Percentiles rank a stretch among this genome's conserved stretches.
phyloP scores from a whole-genome alignment of 37 sponge, comb jelly and placozoan species.

The Aplysina aerophoba region DNA sequence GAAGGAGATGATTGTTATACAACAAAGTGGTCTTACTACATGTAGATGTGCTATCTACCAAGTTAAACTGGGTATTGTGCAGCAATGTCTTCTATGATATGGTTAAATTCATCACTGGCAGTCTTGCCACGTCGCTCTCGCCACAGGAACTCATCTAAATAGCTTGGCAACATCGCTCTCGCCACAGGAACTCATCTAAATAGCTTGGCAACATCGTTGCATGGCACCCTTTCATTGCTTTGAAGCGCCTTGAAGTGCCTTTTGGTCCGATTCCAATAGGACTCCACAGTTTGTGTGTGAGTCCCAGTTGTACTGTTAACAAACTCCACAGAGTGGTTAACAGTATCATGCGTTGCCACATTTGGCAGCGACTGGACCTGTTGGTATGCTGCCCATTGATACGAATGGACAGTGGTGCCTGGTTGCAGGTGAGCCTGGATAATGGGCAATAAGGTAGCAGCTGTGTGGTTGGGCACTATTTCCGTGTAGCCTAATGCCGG shows the following conservation, averaged over 20 bases:
- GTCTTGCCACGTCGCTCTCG: constrained; percentile 1
- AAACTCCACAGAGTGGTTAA: constrained; percentile 16
- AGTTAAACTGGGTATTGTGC: not conserved
- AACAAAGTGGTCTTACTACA: too few species aligned
- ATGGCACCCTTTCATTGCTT: constrained; percentile 4
- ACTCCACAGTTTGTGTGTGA: constrained; percentile 28
- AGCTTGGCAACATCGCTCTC: constrained; percentile 9
- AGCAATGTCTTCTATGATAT: not conserved
- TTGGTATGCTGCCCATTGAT: constrained; percentile 36
- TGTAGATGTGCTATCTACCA: too few species aligned
- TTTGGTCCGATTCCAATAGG: constrained; percentile 33
- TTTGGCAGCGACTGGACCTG: not conserved
- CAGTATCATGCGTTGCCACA: constrained; percentile 30
- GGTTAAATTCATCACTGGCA: not conserved
- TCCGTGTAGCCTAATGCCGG: constrained; percentile 35
- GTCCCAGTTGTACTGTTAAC: constrained; percentile 25
- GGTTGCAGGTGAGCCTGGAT: constrained; percentile 41
- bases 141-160: constrained; percentile 39
- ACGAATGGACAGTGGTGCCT: constrained; percentile 36
- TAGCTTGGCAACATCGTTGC: not conserved
- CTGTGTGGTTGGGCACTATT: not conserved
- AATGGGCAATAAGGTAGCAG: constrained; percentile 34
- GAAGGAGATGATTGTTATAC: too few species aligned
- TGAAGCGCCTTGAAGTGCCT: not conserved
- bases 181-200: constrained; percentile 35